These are phyloP conservation scores for Ciconia boyciana DNA, from an alignment of 2,113 vertebrate species.

Conservation along the genomic window DNA sequence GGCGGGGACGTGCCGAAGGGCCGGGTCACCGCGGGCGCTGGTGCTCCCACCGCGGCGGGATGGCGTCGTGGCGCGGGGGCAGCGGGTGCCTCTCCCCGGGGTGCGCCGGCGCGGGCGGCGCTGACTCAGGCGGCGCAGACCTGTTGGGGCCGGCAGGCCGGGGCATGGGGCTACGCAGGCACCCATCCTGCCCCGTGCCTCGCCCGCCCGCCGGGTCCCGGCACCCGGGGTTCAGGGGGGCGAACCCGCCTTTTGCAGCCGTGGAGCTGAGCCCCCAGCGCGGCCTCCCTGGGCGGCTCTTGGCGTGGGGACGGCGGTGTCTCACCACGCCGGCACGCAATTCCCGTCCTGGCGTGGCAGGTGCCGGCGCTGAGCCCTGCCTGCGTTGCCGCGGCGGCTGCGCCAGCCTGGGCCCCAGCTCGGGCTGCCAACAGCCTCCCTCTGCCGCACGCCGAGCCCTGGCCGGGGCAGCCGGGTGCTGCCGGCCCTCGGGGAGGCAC, in stretches of 20 bases:
- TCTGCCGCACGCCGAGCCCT: background rate
- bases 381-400: background rate
- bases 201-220: background rate
- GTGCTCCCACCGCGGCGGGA: accelerated
- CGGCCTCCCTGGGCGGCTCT: accelerated
- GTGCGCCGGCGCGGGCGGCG: background rate
- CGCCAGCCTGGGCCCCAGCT: background rate
- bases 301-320: accelerated
- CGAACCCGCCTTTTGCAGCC: accelerated
- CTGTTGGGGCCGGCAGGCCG: background rate
- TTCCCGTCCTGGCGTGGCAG: accelerated
- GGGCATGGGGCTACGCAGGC: background rate
- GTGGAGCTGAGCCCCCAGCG: accelerated
- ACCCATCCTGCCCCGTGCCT: background rate
- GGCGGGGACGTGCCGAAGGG: accelerated
- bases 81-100: background rate
- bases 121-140: slow-evolving; percentile 9
- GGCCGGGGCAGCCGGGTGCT: background rate
- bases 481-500: background rate
- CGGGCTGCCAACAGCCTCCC: background rate
- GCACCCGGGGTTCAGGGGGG: accelerated
- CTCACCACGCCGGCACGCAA: accelerated
- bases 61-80: background rate
- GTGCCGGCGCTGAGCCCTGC: background rate
- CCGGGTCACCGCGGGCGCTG: accelerated